Conservation (phyloP, 2,113 vertebrate species). For the Microtus richardsoni region DNA sequence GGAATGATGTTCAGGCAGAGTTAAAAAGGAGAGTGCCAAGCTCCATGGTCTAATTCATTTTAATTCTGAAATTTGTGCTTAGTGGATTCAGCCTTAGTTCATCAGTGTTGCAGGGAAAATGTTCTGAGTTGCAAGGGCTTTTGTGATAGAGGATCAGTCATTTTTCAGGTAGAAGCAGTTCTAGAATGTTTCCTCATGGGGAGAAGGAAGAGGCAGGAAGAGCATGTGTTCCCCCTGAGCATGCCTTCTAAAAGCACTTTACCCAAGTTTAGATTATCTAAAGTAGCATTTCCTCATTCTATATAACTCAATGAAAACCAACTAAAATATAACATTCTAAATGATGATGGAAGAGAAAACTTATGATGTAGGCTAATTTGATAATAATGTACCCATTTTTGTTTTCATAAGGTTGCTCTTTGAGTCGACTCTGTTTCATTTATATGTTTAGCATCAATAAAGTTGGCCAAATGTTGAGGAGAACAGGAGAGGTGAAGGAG, state of each 20-base stretch:
- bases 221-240: neutral
- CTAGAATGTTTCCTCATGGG: neutral
- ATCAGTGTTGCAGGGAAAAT: neutral
- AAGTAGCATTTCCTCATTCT: neutral
- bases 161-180: neutral
- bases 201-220: neutral
- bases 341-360: neutral
- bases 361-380: slow-evolving; percentile 27
- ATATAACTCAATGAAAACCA: slow-evolving; percentile 35
- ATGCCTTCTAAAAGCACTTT: slow-evolving; percentile 39
- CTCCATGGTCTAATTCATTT: neutral
- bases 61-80: neutral
- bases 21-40: neutral
- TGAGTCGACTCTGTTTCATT: neutral
- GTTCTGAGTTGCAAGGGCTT: neutral
- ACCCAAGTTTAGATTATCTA: slow-evolving; percentile 40
- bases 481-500: slow-evolving; percentile 34
- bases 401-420: slow-evolving; percentile 18
- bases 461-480: slow-evolving; percentile 46
- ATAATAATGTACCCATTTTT: slow-evolving; percentile 43
- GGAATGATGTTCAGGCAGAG: slow-evolving; percentile 32
- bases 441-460: slow-evolving; percentile 47
- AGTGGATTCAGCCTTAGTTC: neutral
- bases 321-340: slow-evolving; percentile 40
- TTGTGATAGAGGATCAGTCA: neutral